These are phyloP conservation scores for Calephelis virginiensis DNA, from an alignment of 1,140 invertebrate genomes.

Conservation along the genomic window DNA sequence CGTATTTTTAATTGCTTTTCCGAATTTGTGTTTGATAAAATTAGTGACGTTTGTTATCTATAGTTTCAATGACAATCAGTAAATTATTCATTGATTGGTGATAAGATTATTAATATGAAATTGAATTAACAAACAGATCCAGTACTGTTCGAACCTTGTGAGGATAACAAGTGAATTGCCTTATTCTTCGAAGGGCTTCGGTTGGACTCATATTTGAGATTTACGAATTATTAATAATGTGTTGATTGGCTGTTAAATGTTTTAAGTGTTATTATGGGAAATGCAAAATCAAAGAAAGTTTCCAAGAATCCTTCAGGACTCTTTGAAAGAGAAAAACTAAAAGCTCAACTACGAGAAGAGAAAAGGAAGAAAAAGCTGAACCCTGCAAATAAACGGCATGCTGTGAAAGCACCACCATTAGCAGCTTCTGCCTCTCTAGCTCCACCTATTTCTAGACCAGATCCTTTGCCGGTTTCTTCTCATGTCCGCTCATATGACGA, in stretches of 20 bases:
- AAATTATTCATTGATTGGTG: constrained; percentile 50
- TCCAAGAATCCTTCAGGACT: constrained; percentile 67
- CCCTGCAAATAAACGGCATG: constrained; percentile 43
- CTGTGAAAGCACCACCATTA: constrained; percentile 43
- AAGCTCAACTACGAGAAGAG: constrained; percentile 61
- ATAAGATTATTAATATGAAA: constrained; percentile 49
- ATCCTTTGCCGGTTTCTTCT: constrained; percentile 38
- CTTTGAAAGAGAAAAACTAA: constrained; percentile 63
- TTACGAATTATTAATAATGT: not conserved
- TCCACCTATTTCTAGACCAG: constrained; percentile 23
- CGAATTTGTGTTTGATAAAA: not conserved
- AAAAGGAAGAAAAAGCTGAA: constrained; percentile 50
- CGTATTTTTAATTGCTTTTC: not conserved
- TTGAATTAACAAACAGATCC: constrained; percentile 41
- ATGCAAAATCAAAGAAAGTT: constrained; percentile 61
- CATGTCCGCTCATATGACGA: constrained; percentile 68
- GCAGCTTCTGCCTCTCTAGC: constrained; percentile 26
- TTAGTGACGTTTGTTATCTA: constrained; percentile 39
- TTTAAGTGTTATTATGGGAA: constrained; percentile 60
- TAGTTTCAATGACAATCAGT: constrained; percentile 44
- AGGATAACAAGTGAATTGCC: constrained; percentile 11
- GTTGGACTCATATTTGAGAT: constrained; percentile 1
- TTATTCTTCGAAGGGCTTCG: not conserved
- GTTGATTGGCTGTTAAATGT: not conserved
- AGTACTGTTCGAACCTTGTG: constrained; percentile 36